Evolutionary conservation across 2,113 vertebrate genomes (phyloP).

Genomic region (Chascanopsetta lugubris): DNA sequence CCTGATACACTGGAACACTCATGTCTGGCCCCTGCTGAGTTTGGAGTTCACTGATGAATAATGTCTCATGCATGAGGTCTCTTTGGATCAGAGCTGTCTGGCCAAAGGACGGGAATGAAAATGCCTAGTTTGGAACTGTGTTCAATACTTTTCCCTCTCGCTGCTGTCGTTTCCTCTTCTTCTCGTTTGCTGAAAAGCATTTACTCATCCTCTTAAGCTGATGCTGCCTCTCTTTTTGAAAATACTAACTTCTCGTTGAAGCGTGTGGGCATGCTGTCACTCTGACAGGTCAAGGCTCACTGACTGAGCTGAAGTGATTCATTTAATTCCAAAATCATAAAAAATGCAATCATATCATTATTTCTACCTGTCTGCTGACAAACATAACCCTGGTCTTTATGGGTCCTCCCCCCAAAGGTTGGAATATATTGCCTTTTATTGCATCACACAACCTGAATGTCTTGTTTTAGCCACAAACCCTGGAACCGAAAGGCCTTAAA

Average conservation of each 20-base stretch:
- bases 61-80: conserved; percentile 41
- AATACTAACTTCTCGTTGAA: too few species aligned
- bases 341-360: not conserved
- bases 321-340: too few species aligned
- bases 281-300: not conserved
- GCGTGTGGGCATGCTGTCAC: too few species aligned
- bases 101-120: conserved; percentile 43
- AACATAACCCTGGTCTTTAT: not conserved
- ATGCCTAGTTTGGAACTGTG: conserved; percentile 36
- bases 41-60: conserved; percentile 60
- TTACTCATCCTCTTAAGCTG: not conserved
- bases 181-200: conserved; percentile 13
- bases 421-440: too few species aligned
- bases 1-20: conserved; percentile 45
- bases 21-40: conserved; percentile 53
- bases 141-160: conserved; percentile 15
- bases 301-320: not conserved
- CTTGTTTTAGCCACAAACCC: too few species aligned
- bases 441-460: too few species aligned
- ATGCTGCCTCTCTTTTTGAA: too few species aligned
- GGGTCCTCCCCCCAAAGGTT: too few species aligned
- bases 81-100: conserved; percentile 36
- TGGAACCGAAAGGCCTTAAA: too few species aligned
- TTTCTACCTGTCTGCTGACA: not conserved
- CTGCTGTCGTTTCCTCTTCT: conserved; percentile 16